phyloP scores from a whole-genome alignment of 2,888 invertebrate species.

The Cheilosia impressa region DNA sequence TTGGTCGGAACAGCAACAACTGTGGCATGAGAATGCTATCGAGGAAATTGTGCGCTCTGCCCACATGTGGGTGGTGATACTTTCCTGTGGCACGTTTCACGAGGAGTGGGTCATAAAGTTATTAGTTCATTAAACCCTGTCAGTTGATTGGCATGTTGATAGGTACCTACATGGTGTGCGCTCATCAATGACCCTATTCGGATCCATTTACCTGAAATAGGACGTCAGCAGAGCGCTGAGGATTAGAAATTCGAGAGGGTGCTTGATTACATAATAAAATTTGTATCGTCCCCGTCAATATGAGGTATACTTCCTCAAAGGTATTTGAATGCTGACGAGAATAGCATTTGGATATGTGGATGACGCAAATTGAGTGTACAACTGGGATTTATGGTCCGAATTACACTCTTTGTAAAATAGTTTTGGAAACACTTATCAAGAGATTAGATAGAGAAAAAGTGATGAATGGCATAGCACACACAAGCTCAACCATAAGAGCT shows the following conservation, averaged over 20 bases:
- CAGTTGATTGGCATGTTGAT: conserved; percentile 36
- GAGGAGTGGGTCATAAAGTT: conserved; percentile 32
- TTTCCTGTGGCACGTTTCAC: not conserved
- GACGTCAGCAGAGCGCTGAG: conserved; percentile 11
- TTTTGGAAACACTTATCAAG: not conserved
- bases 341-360: not conserved
- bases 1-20: not conserved
- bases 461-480: too few relatives aligned
- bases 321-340: not conserved
- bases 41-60: not conserved
- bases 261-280: conserved; percentile 18
- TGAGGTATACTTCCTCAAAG: not conserved
- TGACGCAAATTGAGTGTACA: conserved; percentile 14
- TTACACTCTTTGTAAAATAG: not conserved
- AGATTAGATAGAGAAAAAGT: too few relatives aligned
- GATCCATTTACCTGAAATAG: conserved; percentile 13
- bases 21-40: not conserved
- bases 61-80: conserved; percentile 2
- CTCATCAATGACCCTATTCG: conserved; percentile 38
- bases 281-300: conserved; percentile 1
- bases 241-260: conserved; percentile 17
- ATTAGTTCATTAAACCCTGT: conserved; percentile 41
- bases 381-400: conserved; percentile 1
- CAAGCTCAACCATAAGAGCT: too few relatives aligned
- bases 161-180: conserved; percentile 14